phyloP scores from a whole-genome alignment of 2,888 invertebrate species.

The Lamellibrachia satsuma region DNA sequence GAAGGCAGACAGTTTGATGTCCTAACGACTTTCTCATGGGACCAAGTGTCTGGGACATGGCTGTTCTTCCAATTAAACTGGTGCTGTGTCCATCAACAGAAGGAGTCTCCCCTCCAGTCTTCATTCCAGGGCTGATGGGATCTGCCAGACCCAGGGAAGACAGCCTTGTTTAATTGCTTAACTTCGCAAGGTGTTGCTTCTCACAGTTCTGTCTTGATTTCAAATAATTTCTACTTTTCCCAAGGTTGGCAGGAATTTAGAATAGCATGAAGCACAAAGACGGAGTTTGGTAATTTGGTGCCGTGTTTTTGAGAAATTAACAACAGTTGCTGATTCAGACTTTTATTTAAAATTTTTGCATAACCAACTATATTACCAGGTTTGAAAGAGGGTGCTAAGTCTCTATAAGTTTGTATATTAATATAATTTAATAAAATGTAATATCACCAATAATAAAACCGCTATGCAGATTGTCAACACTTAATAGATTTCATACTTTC shows the following conservation, averaged over 20 bases:
- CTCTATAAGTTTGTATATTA: not conserved
- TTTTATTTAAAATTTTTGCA: not conserved
- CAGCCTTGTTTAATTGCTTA: not conserved
- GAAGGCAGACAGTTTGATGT: constrained; percentile 6
- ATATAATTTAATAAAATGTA: not conserved
- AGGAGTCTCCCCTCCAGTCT: not conserved
- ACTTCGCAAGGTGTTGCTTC: not conserved
- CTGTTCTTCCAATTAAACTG: constrained; percentile 13
- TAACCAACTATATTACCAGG: not conserved
- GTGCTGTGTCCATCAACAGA: constrained; percentile 4
- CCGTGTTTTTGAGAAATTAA: not conserved
- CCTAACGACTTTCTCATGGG: not conserved
- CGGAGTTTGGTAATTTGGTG: not conserved
- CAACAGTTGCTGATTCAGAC: not conserved
- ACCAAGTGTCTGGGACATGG: not conserved
- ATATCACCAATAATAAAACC: no score
- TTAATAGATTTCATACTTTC: not conserved
- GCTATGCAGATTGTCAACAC: not conserved
- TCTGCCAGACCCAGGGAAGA: not conserved
- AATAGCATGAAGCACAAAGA: not conserved
- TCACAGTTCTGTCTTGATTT: not conserved
- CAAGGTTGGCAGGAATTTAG: not conserved
- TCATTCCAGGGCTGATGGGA: not conserved
- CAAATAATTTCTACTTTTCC: not conserved
- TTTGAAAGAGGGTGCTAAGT: not conserved